phyloP scores from a whole-genome alignment of 2,888 invertebrate genomes.

The Catocala sponsa region DNA sequence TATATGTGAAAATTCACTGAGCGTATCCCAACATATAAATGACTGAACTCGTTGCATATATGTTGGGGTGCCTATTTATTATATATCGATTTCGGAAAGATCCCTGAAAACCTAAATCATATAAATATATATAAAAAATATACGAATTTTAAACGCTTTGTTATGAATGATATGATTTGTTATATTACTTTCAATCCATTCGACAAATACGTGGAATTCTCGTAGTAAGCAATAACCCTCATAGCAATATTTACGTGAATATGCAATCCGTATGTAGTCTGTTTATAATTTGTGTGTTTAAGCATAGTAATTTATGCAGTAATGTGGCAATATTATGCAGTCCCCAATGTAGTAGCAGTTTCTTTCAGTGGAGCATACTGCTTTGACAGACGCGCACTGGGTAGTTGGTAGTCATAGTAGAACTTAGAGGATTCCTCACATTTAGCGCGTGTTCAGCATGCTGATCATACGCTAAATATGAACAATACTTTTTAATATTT shows the following conservation, averaged over 20 bases:
- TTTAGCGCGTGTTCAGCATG: background rate
- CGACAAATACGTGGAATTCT: background rate
- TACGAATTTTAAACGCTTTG: constrained; percentile 13
- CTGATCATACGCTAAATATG: background rate
- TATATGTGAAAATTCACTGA: background rate
- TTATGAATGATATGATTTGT: constrained; percentile 17
- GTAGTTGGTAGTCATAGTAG: constrained; percentile 7
- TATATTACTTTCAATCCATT: constrained; percentile 14
- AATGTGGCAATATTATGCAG: constrained; percentile 33
- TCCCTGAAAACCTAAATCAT: background rate
- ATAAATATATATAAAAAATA: background rate
- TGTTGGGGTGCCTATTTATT: background rate
- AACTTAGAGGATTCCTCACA: background rate
- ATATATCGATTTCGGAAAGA: no score
- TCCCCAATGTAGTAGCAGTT: constrained; percentile 15
- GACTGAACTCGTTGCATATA: background rate
- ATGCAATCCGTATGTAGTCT: background rate
- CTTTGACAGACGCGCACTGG: constrained; percentile 24
- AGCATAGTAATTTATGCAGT: constrained; percentile 31
- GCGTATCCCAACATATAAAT: background rate
- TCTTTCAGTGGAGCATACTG: constrained; percentile 25
- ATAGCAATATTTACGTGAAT: constrained; percentile 1
- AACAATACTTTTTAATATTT: constrained; percentile 1
- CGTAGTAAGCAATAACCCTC: constrained; percentile 31
- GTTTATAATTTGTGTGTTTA: constrained; percentile 16